Percentiles rank a stretch among this genome's conserved stretches.
These are phyloP conservation scores for Trichomycterus rosablanca DNA, from an alignment of 2,113 vertebrate species.

Conservation along the genomic window DNA sequence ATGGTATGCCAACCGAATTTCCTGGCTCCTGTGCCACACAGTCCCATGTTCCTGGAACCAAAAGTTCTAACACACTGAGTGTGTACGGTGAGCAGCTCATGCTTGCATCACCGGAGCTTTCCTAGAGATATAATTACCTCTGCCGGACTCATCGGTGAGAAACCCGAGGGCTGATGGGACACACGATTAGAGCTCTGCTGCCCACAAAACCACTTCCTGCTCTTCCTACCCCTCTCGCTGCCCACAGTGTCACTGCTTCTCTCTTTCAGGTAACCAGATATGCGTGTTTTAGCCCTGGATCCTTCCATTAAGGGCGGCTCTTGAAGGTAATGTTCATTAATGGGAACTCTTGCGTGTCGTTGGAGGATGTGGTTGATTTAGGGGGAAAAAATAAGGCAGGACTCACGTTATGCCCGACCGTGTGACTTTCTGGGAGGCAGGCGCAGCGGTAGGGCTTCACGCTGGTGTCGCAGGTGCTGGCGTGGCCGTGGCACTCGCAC, in stretches of 20 bases:
- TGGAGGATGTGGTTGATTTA: slow-evolving; percentile 47
- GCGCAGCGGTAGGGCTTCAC: slow-evolving; percentile 73
- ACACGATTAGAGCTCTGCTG: slow-evolving; percentile 43
- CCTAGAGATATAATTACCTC: slow-evolving; percentile 52
- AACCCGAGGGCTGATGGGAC: slow-evolving; percentile 49
- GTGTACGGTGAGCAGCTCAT: slow-evolving; percentile 13
- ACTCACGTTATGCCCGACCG: slow-evolving; percentile 83
- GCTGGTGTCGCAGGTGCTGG: slow-evolving; percentile 71
- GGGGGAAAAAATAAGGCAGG: too few species aligned
- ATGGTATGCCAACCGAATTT: too few species aligned
- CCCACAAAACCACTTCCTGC: slow-evolving; percentile 47
- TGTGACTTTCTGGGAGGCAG: slow-evolving; percentile 78
- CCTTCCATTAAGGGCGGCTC: slow-evolving; percentile 27
- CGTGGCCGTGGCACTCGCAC: slow-evolving; percentile 86
- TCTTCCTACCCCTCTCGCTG: slow-evolving; percentile 16
- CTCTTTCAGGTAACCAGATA: slow-evolving; percentile 31
- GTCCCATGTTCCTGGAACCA: too few species aligned
- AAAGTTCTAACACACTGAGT: too few species aligned
- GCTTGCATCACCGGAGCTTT: slow-evolving; percentile 43
- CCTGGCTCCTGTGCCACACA: too few species aligned
- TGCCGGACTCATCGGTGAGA: slow-evolving; percentile 46
- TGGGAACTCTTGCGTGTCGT: slow-evolving; percentile 40
- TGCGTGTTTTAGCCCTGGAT: not conserved
- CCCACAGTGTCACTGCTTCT: not conserved
- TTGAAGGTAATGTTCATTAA: slow-evolving; percentile 45